Percentiles rank a stretch among this genome's conserved stretches.
These are phyloP conservation scores for Mimumesa dahlbomi DNA, from an alignment of 2,888 invertebrate species.

Conservation along the genomic window DNA sequence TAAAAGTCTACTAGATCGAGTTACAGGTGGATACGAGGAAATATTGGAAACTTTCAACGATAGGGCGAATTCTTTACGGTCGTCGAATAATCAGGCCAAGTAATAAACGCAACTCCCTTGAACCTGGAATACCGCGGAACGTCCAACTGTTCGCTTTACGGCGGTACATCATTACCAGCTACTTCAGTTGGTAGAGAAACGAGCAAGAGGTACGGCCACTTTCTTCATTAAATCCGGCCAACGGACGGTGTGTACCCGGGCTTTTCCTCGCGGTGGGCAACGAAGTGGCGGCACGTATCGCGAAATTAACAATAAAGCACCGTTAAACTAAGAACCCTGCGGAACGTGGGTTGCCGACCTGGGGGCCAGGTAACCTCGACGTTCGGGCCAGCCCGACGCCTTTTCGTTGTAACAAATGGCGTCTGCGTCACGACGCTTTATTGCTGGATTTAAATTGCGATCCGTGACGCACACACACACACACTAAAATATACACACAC, in stretches of 20 bases:
- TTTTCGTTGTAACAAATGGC: conserved; percentile 13
- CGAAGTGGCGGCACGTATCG: neutral
- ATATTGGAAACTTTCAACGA: no score
- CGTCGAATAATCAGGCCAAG: no score
- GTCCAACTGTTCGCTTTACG: no score
- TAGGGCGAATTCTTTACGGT: no score
- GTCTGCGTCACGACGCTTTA: conserved; percentile 52
- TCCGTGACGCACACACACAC: conserved; percentile 21
- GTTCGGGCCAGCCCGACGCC: conserved; percentile 15
- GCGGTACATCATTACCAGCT: neutral
- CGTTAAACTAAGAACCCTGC: conserved; percentile 2
- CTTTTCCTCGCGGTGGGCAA: neutral
- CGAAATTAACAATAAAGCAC: conserved; percentile 31
- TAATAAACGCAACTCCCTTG: no score
- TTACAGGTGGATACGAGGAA: no score
- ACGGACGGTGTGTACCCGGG: no score
- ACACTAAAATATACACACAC: no score
- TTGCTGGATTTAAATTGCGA: conserved; percentile 59
- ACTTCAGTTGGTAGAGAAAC: neutral
- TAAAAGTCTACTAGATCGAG: no score
- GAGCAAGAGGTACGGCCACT: neutral
- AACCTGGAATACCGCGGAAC: no score
- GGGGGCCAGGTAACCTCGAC: no score
- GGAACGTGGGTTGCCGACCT: no score
- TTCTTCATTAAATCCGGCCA: conserved; percentile 2